phyloP scores from a whole-genome alignment of 2,113 vertebrate species.

The Ammodytes dubius region DNA sequence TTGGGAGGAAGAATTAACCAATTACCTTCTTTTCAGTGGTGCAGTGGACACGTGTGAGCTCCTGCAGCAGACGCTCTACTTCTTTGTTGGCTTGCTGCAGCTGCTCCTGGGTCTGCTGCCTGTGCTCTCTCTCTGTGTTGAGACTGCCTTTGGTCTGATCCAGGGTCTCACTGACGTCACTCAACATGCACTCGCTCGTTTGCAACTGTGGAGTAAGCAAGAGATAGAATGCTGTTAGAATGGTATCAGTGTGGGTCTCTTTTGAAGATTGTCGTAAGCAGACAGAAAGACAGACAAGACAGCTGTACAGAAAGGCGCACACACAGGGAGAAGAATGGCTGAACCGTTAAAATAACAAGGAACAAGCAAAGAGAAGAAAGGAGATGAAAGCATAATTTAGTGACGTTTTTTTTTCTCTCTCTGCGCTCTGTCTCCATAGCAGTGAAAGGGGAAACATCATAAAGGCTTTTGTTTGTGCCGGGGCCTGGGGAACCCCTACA shows the following conservation, averaged over 20 bases:
- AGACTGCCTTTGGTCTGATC: constrained; percentile 69
- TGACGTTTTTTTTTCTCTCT: constrained; percentile 35
- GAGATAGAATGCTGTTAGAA: constrained; percentile 24
- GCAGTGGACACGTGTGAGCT: constrained; percentile 59
- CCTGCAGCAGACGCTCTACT: constrained; percentile 66
- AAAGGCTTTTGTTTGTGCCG: constrained; percentile 65
- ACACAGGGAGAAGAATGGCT: constrained; percentile 25
- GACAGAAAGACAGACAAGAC: constrained; percentile 5
- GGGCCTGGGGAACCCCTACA: constrained; percentile 52
- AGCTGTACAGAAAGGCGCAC: constrained; percentile 25
- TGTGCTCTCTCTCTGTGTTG: constrained; percentile 68
- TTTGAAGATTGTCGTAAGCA: constrained; percentile 17
- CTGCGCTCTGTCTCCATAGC: constrained; percentile 62
- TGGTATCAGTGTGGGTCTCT: not conserved
- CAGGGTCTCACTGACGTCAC: constrained; percentile 59
- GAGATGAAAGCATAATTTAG: constrained; percentile 51
- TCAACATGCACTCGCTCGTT: constrained; percentile 63
- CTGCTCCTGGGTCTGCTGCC: constrained; percentile 77
- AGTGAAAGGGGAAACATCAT: constrained; percentile 63
- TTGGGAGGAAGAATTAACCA: constrained; percentile 27
- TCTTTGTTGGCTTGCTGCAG: constrained; percentile 70
- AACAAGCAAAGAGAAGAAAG: constrained; percentile 11
- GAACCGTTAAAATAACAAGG: constrained; percentile 19
- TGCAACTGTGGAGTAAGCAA: constrained; percentile 62
- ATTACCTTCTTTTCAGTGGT: constrained; percentile 79